These are phyloP conservation scores for Standfussiana lucernea DNA, from an alignment of 2,888 invertebrate species.

Conservation along the genomic window DNA sequence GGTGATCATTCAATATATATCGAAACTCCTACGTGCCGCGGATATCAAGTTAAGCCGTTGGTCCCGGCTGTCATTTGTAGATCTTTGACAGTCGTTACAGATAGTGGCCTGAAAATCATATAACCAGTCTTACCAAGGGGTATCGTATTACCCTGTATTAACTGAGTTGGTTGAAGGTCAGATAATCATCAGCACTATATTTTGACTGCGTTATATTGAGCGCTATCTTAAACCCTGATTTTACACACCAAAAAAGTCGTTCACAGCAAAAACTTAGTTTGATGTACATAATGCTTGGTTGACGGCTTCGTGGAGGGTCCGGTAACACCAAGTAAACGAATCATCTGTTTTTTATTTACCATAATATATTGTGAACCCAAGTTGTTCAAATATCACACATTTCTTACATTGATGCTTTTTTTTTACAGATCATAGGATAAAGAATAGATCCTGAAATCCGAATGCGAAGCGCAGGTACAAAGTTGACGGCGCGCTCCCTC, in stretches of 20 bases:
- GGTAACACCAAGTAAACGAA: neutral
- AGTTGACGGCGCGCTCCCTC: constrained; percentile 52
- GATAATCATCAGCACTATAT: neutral
- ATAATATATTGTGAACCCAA: neutral
- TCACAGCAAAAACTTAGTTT: neutral
- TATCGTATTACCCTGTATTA: neutral
- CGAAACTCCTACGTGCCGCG: neutral
- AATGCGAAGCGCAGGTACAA: constrained; percentile 75
- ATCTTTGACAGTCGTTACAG: neutral
- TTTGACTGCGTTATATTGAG: neutral
- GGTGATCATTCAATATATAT: neutral
- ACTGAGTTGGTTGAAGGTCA: neutral
- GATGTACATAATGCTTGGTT: neutral
- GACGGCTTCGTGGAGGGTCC: neutral
- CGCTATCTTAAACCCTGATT: neutral
- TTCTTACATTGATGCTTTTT: constrained; percentile 11
- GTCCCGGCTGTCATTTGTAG: neutral
- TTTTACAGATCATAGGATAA: constrained; percentile 85
- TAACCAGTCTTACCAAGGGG: too few relatives aligned
- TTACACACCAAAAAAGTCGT: neutral
- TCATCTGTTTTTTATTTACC: neutral
- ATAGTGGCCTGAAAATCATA: neutral
- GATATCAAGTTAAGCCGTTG: neutral
- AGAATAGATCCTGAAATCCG: constrained; percentile 86
- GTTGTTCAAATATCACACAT: neutral